These are phyloP conservation scores for Nansenia antarctica DNA, from an alignment of 2,113 vertebrate species.

Conservation along the genomic window DNA sequence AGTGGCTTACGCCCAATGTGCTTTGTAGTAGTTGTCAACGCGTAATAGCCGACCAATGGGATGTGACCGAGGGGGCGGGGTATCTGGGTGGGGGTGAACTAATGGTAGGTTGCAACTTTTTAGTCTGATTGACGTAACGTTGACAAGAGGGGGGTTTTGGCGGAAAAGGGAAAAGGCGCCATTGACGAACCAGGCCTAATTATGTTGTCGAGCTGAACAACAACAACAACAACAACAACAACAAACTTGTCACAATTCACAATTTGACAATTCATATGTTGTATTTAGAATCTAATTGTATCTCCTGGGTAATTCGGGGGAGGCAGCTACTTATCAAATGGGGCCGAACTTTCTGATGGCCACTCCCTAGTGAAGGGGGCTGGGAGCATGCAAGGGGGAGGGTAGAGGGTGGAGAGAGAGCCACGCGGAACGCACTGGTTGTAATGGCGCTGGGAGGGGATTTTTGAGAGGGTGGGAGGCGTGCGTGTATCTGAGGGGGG, in stretches of 20 bases:
- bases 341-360: conserved; percentile 35
- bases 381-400: neutral
- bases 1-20: conserved; percentile 49
- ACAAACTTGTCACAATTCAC: neutral
- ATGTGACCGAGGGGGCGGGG: conserved; percentile 41
- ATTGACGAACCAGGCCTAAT: conserved; percentile 13
- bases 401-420: neutral
- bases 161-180: conserved; percentile 51
- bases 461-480: conserved; percentile 57
- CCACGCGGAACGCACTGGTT: conserved; percentile 48
- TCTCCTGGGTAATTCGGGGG: conserved; percentile 12
- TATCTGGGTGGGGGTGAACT: conserved; percentile 46
- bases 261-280: neutral
- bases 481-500: conserved; percentile 35
- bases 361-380: conserved; percentile 29
- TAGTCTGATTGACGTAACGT: conserved; percentile 60
- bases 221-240: neutral
- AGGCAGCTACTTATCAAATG: conserved; percentile 42
- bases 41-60: conserved; percentile 35
- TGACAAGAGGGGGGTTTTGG: conserved; percentile 53
- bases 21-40: conserved; percentile 8
- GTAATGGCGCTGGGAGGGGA: conserved; percentile 53
- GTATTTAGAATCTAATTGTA: neutral
- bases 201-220: neutral
- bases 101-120: conserved; percentile 48